phyloP scores from a whole-genome alignment of 1,140 invertebrate species.

The Amyelois transitella region DNA sequence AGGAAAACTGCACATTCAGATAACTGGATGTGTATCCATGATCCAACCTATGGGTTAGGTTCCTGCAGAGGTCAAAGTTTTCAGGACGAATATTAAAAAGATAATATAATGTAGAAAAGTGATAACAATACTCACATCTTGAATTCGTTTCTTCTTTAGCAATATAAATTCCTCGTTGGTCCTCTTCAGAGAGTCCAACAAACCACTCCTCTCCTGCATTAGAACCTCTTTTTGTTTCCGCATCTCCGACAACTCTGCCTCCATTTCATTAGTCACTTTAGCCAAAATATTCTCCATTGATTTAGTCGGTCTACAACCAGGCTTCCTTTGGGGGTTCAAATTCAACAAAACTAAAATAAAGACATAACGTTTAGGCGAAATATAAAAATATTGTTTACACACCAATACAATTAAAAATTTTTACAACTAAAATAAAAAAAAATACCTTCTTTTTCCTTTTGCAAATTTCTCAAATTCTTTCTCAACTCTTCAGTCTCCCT shows the following conservation, averaged over 20 bases:
- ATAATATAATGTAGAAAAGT: too few species aligned
- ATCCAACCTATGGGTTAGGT: too few species aligned
- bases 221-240: conserved; percentile 76
- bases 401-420: neutral
- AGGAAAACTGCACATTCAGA: too few species aligned
- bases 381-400: neutral
- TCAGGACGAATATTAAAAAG: too few species aligned
- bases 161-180: conserved; percentile 82
- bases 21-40: too few species aligned
- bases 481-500: conserved; percentile 83
- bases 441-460: conserved; percentile 83
- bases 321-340: conserved; percentile 70
- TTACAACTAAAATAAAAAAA: conserved; percentile 14
- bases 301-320: conserved; percentile 55
- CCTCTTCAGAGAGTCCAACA: conserved; percentile 76
- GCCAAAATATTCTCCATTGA: conserved; percentile 68
- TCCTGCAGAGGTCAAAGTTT: too few species aligned
- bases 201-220: conserved; percentile 77
- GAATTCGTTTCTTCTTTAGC: conserved; percentile 83
- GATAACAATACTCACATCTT: conserved; percentile 77
- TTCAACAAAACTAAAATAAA: conserved; percentile 62
- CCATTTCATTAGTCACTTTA: conserved; percentile 66
- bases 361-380: too few species aligned
- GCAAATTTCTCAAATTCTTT: conserved; percentile 82
- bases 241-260: conserved; percentile 53